phyloP scores from a whole-genome alignment of 1,140 invertebrate species.

The Trypoxylus dichotomus region DNA sequence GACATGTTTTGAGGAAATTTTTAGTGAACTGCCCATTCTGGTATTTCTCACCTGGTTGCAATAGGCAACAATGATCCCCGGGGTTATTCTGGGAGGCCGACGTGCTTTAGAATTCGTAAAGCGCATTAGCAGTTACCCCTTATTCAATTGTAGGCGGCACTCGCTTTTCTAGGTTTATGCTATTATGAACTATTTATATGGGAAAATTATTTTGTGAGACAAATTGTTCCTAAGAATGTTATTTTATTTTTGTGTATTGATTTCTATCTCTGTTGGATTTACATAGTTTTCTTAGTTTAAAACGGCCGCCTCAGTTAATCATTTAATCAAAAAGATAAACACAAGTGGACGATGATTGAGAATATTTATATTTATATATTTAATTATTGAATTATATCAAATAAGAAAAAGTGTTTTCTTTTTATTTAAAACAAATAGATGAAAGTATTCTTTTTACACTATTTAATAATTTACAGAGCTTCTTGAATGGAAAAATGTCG shows the following conservation, averaged over 20 bases:
- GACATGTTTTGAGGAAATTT: conserved; percentile 18
- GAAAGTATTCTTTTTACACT: too few relatives aligned
- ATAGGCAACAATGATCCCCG: conserved; percentile 1
- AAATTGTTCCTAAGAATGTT: conserved; percentile 12
- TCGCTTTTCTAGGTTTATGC: conserved; percentile 1
- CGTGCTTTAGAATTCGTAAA: conserved; percentile 12
- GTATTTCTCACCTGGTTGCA: conserved; percentile 20
- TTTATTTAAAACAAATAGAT: too few relatives aligned
- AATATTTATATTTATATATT: too few relatives aligned
- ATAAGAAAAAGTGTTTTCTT: too few relatives aligned
- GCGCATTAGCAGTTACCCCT: conserved; percentile 11
- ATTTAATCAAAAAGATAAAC: too few relatives aligned
- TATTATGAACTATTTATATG: conserved; percentile 15
- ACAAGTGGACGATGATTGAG: too few relatives aligned
- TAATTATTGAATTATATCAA: too few relatives aligned
- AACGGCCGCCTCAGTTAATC: too few relatives aligned
- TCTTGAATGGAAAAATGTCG: too few relatives aligned
- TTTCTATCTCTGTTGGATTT: not conserved
- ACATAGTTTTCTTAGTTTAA: not conserved
- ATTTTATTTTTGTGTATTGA: not conserved
- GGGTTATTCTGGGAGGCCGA: conserved; percentile 17
- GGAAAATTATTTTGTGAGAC: conserved; percentile 15
- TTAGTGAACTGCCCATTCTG: conserved; percentile 7
- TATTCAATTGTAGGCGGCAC: conserved; percentile 14
- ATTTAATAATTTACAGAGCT: too few relatives aligned